Base-by-base conservation (phyloP, 2,797 vertebrate species). In the Otolemur crassicaudatus region DNA sequence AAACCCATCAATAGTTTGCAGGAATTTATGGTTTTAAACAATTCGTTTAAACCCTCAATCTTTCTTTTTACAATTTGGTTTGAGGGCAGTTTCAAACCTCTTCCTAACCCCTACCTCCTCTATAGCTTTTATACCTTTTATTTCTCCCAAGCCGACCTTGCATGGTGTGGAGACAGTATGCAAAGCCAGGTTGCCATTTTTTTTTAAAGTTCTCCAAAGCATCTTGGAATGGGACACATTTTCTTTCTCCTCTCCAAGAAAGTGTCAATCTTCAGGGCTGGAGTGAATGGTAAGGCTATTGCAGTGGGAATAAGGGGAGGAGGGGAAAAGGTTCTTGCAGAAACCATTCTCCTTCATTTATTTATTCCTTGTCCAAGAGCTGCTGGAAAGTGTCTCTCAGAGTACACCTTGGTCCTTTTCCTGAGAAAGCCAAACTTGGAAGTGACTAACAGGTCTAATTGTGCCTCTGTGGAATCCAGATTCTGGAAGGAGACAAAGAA, bases 371-470 rank as follows among this genome's bases (percentile, higher is more conserved):
- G 86, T 87, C 96, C 92, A 95, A 91, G 56, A 80, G 65, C 46
- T 94, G 96, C 87, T 91, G 61, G 46, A 95, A 96, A 94, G 94
- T 83, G 65, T 96, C 85, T 95, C 88, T 95, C 83, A 23, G 90
- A 91, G 80, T 60, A 87, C 81, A 97, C 83, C 95, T 97, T 96
- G 79, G 70, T 96, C 61, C 65, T 95, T 63, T 87, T 94, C 95
- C 72, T 72, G 43, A 94, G 79, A 92, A 85, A 92, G 85, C 77
- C 90, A 89, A 81, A 96, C 88, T 97, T 97, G 96, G 94, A 97
- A 96, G 82, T 92, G 87, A 90, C 87, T 94, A 92, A 79, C 63
- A 88, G 84, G 73, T 87, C 94, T 97, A 93, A 97, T 34, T 96
- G 79, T 94, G 93, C 96, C 91, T 97, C 95, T 94, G 23, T 56